Evolutionary conservation across 2,888 invertebrate genomes (phyloP), one percentile per base, ranked within the genome.

Genomic region (Chrysolina oricalcia): DNA sequence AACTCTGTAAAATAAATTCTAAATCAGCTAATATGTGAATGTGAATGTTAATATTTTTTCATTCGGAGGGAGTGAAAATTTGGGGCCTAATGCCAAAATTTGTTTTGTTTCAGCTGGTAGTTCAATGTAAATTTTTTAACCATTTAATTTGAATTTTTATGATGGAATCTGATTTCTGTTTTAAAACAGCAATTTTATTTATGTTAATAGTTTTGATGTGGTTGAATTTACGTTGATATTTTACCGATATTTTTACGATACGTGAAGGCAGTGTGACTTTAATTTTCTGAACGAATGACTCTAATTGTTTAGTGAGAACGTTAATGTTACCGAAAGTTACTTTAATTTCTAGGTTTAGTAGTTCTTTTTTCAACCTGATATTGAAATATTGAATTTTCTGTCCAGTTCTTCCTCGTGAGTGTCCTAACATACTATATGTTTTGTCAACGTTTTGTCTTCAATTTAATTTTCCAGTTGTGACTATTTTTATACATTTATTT

Each of bases 301-400:
- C 48, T 13, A n/a, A 48, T 15, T n/a, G 48, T 48, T 48, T 48
- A n/a, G 48, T 48, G 13, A 10, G 15, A 8, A 48, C 3, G 15
- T 48, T 48, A 13, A 48, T 48, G 15, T 48, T 48, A 15, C 15
- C 13, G 48, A n/a, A 48, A 48, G 48, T 48, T 48, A 48, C 48
- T 48, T 15, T 8, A n/a, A 48, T 48, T 48, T 48, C 48, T 48
- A 48, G 4, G n/a, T 48, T 15, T 6, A 48, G 9, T 8, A 48
- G 48, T 48, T 48, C 48, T 48, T 48, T n/a, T 48, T 48, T 48
- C 48, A 48, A 48, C 15, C 48, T 48, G 48, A 10, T 48, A 48
- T 48, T 48, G 48, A 48, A 48, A 4, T 48, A 13, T 48, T 48
- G 48, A 13, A 48, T 48, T 48, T 48, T 48, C 15, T 48, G n/a